phyloP scores from a whole-genome alignment of 2,888 invertebrate species.

The Andricus quercusramuli region DNA sequence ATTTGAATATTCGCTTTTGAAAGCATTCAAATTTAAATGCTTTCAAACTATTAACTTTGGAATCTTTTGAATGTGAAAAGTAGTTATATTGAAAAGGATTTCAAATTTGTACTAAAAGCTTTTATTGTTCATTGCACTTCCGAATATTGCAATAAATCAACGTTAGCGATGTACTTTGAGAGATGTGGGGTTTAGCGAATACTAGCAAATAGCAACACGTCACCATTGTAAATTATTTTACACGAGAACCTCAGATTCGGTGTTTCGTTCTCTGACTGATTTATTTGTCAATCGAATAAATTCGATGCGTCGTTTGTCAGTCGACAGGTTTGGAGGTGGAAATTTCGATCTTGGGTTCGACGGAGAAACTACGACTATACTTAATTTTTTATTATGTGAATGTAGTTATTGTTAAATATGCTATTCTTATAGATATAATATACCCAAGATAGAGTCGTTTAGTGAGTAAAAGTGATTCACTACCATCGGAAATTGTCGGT shows the following conservation, averaged over 20 bases:
- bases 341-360: constrained; percentile 58
- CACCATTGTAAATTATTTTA: constrained; percentile 73
- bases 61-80: too few relatives aligned
- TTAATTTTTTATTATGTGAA: constrained; percentile 71
- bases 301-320: not conserved
- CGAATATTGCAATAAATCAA: not conserved
- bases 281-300: constrained; percentile 2
- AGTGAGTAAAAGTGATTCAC: constrained; percentile 43
- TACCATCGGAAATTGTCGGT: too few relatives aligned
- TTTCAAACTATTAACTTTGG: too few relatives aligned
- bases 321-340: constrained; percentile 38
- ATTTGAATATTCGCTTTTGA: not conserved
- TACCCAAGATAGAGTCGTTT: constrained; percentile 59
- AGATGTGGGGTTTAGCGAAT: constrained; percentile 63
- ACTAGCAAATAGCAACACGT: constrained; percentile 72
- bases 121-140: constrained; percentile 8
- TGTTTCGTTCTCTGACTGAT: constrained; percentile 17
- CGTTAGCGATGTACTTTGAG: constrained; percentile 54
- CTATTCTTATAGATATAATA: constrained; percentile 73
- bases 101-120: not conserved
- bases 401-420: constrained; percentile 72
- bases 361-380: constrained; percentile 67
- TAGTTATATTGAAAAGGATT: not conserved
- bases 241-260: constrained; percentile 46
- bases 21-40: not conserved